Percentiles rank a stretch among this genome's conserved stretches.
These are phyloP conservation scores for Lochmaea capreae DNA, from an alignment of 2,888 invertebrate species.

Conservation along the genomic window DNA sequence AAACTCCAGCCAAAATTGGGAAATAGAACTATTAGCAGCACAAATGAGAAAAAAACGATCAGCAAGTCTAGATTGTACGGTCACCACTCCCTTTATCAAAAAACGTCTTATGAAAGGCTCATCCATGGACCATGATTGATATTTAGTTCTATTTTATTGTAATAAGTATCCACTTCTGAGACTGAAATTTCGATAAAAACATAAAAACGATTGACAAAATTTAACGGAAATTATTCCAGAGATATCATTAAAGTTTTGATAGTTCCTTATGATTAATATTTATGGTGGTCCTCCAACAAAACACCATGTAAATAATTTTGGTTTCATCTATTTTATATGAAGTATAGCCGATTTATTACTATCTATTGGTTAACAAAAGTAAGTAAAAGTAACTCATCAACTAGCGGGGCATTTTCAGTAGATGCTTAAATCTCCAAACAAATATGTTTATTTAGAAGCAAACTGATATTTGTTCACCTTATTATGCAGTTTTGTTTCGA, in stretches of 20 bases:
- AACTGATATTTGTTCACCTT: too few species aligned
- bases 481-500: too few species aligned
- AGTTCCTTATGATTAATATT: too few species aligned
- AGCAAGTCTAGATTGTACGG: constrained; percentile 61
- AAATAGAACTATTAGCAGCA: constrained; percentile 63
- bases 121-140: constrained; percentile 47
- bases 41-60: constrained; percentile 62
- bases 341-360: too few species aligned
- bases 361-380: too few species aligned
- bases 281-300: too few species aligned
- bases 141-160: constrained; percentile 42
- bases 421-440: too few species aligned
- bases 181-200: constrained; percentile 22
- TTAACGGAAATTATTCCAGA: background rate
- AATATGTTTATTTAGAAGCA: too few species aligned
- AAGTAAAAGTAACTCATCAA: too few species aligned
- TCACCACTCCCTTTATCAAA: constrained; percentile 52
- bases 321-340: too few species aligned
- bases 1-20: constrained; percentile 63
- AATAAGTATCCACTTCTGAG: constrained; percentile 37
- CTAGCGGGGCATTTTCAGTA: too few species aligned
- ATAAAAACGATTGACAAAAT: background rate
- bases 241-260: constrained; percentile 1
- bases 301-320: too few species aligned
- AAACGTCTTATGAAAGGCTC: constrained; percentile 53